Percentiles rank a stretch among this genome's conserved stretches.
phyloP scores from a whole-genome alignment of 2,113 vertebrate genomes.

The Amblyopsis rosae region DNA sequence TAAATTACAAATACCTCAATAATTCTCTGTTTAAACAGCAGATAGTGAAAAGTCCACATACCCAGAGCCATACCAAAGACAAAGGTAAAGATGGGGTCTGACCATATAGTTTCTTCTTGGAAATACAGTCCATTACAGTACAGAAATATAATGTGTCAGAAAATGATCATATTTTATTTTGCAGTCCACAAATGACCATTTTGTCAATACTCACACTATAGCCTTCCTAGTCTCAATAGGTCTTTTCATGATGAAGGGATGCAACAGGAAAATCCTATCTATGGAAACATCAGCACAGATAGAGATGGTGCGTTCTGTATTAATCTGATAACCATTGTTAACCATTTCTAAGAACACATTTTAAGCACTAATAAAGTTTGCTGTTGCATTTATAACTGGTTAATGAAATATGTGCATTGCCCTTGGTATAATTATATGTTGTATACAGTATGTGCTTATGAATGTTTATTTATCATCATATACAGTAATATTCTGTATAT shows the following conservation, averaged over 20 bases:
- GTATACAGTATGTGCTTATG: too few species aligned
- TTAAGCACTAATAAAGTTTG: neutral
- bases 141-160: too few species aligned
- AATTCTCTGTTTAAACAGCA: slow-evolving; percentile 36
- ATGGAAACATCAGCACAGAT: slow-evolving; percentile 72
- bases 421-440: too few species aligned
- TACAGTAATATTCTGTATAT: too few species aligned
- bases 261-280: slow-evolving; percentile 74
- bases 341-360: neutral
- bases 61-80: slow-evolving; percentile 15
- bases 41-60: slow-evolving; percentile 19
- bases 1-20: neutral
- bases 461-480: too few species aligned
- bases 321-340: neutral
- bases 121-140: neutral
- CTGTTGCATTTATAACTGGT: too few species aligned
- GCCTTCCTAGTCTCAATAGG: slow-evolving; percentile 22
- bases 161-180: neutral
- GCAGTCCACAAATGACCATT: neutral
- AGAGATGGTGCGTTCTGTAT: slow-evolving; percentile 36
- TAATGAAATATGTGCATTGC: too few species aligned
- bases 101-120: neutral
- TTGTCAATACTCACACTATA: slow-evolving; percentile 2
- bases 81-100: slow-evolving; percentile 39
- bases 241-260: slow-evolving; percentile 42